Evolutionary conservation across 2,888 invertebrate species (phyloP).

Genomic region (Perizoma flavofasciatum): DNA sequence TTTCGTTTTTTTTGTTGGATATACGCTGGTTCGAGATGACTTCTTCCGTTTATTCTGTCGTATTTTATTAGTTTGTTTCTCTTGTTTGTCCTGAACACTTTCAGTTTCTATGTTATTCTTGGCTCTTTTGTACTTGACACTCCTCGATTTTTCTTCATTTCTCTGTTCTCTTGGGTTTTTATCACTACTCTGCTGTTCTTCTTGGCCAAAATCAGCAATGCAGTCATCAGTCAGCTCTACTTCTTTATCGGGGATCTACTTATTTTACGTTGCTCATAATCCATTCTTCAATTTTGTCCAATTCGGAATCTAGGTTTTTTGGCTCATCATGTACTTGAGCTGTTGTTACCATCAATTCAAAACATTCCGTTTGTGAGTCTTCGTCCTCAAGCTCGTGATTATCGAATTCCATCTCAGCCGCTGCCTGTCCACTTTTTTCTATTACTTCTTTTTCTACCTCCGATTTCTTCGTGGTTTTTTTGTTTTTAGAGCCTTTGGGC

Average conservation of each 20-base stretch:
- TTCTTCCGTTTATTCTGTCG: conserved; percentile 19
- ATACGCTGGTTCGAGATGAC: conserved; percentile 15
- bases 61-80: conserved; percentile 17
- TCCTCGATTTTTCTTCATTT: conserved; percentile 14
- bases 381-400: too few relatives aligned
- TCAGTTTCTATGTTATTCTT: conserved; percentile 14
- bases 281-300: conserved; percentile 10
- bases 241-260: conserved; percentile 12
- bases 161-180: conserved; percentile 9
- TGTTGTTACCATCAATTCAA: too few relatives aligned
- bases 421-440: too few relatives aligned
- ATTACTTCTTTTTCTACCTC: too few relatives aligned
- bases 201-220: conserved; percentile 12
- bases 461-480: too few relatives aligned
- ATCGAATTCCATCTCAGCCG: too few relatives aligned
- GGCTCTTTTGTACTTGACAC: conserved; percentile 19
- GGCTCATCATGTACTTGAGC: too few relatives aligned
- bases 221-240: conserved; percentile 14
- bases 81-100: conserved; percentile 13
- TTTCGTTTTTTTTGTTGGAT: conserved; percentile 18
- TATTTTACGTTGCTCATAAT: conserved; percentile 4
- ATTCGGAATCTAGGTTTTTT: conserved; percentile 8
- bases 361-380: too few relatives aligned
- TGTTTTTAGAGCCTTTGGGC: too few relatives aligned
- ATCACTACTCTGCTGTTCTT: conserved; percentile 10